Evolutionary conservation across 2,797 vertebrate species (phyloP).

Genomic region (Molossus alvarezi): DNA sequence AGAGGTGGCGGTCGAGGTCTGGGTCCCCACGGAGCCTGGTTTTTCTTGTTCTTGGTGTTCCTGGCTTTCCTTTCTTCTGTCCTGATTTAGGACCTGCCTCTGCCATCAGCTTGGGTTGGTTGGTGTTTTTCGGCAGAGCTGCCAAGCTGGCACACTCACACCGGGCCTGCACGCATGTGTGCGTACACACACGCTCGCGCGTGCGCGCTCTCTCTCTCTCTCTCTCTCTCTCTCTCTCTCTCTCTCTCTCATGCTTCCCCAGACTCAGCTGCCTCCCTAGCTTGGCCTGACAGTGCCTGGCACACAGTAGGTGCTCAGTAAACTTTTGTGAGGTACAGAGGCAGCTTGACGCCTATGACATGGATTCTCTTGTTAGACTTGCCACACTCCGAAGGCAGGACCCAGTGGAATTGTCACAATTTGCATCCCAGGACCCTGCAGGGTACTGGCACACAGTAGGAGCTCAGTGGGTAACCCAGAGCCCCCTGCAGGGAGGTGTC

Average conservation of each 20-base stretch:
- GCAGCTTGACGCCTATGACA: background rate
- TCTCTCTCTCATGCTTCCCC: background rate
- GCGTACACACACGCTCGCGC: fast-evolving
- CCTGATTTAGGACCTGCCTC: background rate
- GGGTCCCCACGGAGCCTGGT: too few species aligned
- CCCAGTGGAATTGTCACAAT: too few species aligned
- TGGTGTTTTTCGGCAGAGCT: background rate
- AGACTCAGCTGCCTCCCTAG: background rate
- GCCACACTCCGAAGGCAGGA: background rate
- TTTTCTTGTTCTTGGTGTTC: fast-evolving
- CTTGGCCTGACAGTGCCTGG: background rate
- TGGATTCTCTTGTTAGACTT: background rate
- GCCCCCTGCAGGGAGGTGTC: background rate
- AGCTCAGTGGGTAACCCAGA: background rate
- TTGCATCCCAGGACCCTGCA: background rate
- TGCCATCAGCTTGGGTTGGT: background rate
- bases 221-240: too few species aligned
- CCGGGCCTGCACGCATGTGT: fast-evolving
- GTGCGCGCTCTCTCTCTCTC: too few species aligned
- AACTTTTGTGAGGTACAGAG: background rate
- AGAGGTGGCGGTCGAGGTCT: background rate
- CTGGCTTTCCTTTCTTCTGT: fast-evolving
- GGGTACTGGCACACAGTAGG: background rate
- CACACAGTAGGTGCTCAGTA: background rate
- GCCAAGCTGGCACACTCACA: background rate